phyloP scores from a whole-genome alignment of 2,888 invertebrate genomes.

The Ornithoptera alexandrae region DNA sequence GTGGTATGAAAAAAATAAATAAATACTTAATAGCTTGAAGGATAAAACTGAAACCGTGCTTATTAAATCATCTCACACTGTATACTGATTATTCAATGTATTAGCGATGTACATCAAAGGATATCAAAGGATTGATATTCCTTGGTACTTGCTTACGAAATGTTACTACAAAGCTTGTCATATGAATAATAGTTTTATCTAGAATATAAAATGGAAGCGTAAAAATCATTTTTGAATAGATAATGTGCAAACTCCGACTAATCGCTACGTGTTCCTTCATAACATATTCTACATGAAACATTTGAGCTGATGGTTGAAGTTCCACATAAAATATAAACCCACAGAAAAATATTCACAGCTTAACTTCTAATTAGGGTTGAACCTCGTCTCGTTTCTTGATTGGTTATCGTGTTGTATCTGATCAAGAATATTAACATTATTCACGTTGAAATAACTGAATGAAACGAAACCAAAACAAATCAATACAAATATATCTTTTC shows the following conservation, averaged over 20 bases:
- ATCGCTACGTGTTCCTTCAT: background rate
- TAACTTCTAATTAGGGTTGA: background rate
- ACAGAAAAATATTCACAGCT: background rate
- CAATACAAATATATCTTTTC: background rate
- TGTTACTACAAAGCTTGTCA: background rate
- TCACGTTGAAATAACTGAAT: too few species aligned
- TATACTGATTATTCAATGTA: too few species aligned
- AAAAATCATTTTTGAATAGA: background rate
- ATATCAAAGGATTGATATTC: too few species aligned
- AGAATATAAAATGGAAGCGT: background rate
- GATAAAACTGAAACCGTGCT: too few species aligned
- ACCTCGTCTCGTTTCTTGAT: background rate
- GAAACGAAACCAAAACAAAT: background rate
- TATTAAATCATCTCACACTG: too few species aligned
- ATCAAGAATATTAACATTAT: too few species aligned
- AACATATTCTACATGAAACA: background rate
- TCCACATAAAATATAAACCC: background rate
- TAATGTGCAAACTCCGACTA: background rate
- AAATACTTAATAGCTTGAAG: too few species aligned
- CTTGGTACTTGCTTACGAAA: too few species aligned
- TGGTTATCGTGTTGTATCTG: too few species aligned
- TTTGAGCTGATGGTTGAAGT: background rate
- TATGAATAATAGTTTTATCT: background rate
- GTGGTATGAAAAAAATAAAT: too few species aligned
- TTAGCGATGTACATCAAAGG: too few species aligned